Percentiles rank a stretch among this genome's conserved stretches.
Evolutionary conservation across 2,888 invertebrate species (phyloP).

Genomic region (Venusia cambrica): DNA sequence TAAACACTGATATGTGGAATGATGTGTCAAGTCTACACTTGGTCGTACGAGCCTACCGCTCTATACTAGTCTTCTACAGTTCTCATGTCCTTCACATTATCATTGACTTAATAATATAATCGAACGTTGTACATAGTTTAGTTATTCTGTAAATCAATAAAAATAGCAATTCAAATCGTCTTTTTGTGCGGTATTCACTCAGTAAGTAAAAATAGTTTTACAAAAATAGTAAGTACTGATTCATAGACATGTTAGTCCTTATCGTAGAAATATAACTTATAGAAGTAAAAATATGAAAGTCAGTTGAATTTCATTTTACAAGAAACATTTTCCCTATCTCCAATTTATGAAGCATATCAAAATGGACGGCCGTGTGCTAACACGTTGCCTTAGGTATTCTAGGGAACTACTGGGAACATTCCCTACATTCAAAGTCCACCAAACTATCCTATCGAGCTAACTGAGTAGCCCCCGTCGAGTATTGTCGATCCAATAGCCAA

Average conservation of each 20-base stretch:
- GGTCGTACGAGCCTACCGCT: slow-evolving; percentile 54
- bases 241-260: slow-evolving; percentile 8
- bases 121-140: slow-evolving; percentile 15
- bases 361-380: slow-evolving; percentile 47
- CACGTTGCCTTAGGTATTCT: slow-evolving; percentile 39
- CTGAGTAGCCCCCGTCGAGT: slow-evolving; percentile 40
- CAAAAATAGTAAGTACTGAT: slow-evolving; percentile 27
- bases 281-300: slow-evolving; percentile 14
- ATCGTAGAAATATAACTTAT: slow-evolving; percentile 17
- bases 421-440: slow-evolving; percentile 28
- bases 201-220: slow-evolving; percentile 22
- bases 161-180: slow-evolving; percentile 26
- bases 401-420: slow-evolving; percentile 33
- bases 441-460: slow-evolving; percentile 29
- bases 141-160: slow-evolving; percentile 24
- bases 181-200: slow-evolving; percentile 28
- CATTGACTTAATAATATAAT: slow-evolving; percentile 27
- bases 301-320: slow-evolving; percentile 14
- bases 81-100: slow-evolving; percentile 33
- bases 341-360: slow-evolving; percentile 34
- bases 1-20: slow-evolving; percentile 74
- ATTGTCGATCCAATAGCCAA: slow-evolving; percentile 65
- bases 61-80: slow-evolving; percentile 40
- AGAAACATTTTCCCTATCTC: slow-evolving; percentile 11
- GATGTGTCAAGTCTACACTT: slow-evolving; percentile 73